A percentile compares a stretch with the other conserved stretches of the same genome.
phyloP scores from a whole-genome alignment of 2,797 vertebrate genomes.

The Decapterus maruadsi region DNA sequence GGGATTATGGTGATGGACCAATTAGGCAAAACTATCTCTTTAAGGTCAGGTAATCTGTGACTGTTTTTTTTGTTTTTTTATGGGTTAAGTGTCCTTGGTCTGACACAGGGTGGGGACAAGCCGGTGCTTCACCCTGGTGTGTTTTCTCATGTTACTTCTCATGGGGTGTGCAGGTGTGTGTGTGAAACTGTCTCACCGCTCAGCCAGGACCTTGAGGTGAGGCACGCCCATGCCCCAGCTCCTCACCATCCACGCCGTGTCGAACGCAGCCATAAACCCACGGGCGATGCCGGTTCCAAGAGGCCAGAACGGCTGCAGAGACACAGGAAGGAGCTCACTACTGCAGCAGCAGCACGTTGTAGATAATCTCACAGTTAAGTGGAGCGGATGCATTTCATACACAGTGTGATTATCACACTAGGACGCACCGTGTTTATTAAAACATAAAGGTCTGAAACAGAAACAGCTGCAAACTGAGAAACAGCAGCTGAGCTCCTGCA shows the following conservation, averaged over 20 bases:
- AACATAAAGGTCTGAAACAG: neutral
- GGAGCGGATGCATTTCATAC: slow-evolving; percentile 1
- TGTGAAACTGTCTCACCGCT: slow-evolving; percentile 84
- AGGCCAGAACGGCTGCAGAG: slow-evolving; percentile 95
- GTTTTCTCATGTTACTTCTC: too few species aligned
- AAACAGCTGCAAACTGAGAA: neutral
- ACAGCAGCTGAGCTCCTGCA: too few species aligned
- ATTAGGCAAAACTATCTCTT: too few species aligned
- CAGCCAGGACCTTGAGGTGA: slow-evolving; percentile 89
- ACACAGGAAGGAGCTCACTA: neutral
- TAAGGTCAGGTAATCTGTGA: too few species aligned
- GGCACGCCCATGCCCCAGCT: slow-evolving; percentile 88
- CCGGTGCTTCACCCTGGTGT: too few species aligned
- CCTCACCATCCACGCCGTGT: slow-evolving; percentile 94
- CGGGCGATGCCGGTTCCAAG: slow-evolving; percentile 94
- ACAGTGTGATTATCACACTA: neutral
- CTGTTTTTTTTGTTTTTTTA: too few species aligned
- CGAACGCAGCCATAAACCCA: slow-evolving; percentile 93
- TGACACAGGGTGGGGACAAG: too few species aligned
- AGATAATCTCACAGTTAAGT: neutral
- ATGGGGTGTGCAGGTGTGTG: too few species aligned
- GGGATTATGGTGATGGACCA: too few species aligned
- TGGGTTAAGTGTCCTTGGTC: too few species aligned
- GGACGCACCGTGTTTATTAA: neutral
- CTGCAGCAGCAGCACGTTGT: neutral